These are phyloP conservation scores for Caenorhabditis becei DNA, from an alignment of 2,888 invertebrate genomes.

Conservation along the genomic window DNA sequence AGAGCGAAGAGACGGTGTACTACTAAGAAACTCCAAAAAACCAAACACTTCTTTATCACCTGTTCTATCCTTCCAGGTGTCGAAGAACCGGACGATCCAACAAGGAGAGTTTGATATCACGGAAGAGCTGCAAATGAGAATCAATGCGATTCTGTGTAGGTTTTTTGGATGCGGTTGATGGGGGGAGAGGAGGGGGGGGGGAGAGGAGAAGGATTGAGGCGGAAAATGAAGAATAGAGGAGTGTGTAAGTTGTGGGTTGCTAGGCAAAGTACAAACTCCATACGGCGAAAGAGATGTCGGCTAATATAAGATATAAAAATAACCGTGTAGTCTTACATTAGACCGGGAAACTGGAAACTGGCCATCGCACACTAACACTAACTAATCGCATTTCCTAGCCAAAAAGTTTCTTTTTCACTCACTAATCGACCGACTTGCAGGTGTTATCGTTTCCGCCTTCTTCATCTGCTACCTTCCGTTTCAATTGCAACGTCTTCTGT, in stretches of 20 bases:
- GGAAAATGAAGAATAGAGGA: neutral
- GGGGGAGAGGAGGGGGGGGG: neutral
- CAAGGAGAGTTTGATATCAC: constrained; percentile 54
- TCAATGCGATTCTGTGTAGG: constrained; percentile 56
- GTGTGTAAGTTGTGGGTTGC: constrained; percentile 8
- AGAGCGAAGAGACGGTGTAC: neutral
- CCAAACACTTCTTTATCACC: neutral
- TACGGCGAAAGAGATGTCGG: neutral
- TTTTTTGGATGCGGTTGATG: neutral
- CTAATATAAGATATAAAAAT: no score
- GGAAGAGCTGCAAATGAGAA: constrained; percentile 60
- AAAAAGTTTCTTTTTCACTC: neutral
- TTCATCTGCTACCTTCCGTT: constrained; percentile 76
- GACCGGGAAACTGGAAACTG: no score
- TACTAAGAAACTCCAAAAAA: neutral
- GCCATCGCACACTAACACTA: constrained; percentile 6
- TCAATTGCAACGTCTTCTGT: constrained; percentile 72
- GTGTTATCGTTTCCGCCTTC: constrained; percentile 71
- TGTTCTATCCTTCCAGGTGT: constrained; percentile 37
- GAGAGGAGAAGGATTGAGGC: constrained; percentile 16
- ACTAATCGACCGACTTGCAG: constrained; percentile 66
- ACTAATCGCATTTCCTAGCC: constrained; percentile 32
- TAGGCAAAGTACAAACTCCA: constrained; percentile 28
- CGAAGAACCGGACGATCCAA: constrained; percentile 43
- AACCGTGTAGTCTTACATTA: no score